Conservation (phyloP, 1,140 invertebrate genomes). For the Drosophila guanche region DNA sequence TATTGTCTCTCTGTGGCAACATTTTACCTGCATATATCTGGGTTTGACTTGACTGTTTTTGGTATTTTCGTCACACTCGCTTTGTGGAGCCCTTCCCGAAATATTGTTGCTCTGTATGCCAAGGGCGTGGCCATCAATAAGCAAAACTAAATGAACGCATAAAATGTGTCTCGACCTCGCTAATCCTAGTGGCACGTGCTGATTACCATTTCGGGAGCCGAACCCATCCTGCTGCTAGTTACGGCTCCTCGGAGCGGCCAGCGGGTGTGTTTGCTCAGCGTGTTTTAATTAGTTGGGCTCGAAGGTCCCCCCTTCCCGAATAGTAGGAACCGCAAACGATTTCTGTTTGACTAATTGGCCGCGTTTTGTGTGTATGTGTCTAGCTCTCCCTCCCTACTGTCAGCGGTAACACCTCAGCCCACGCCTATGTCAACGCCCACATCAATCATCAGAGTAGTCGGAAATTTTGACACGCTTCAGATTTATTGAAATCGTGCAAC, state of each 20-base stretch:
- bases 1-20: constrained; percentile 19
- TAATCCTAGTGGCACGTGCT: constrained; percentile 70
- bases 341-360: constrained; percentile 74
- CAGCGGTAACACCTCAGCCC: constrained; percentile 2
- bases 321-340: constrained; percentile 17
- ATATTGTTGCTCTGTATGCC: constrained; percentile 42
- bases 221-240: neutral
- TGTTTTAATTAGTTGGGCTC: constrained; percentile 72
- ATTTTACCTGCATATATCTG: constrained; percentile 24
- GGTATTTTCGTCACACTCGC: constrained; percentile 31
- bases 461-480: constrained; percentile 46
- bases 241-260: neutral
- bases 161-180: constrained; percentile 51
- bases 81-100: constrained; percentile 25
- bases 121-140: constrained; percentile 60
- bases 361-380: constrained; percentile 44
- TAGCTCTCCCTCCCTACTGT: neutral
- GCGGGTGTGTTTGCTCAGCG: constrained; percentile 65
- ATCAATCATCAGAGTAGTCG: constrained; percentile 48
- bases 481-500: constrained; percentile 65
- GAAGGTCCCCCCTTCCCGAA: neutral
- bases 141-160: constrained; percentile 54
- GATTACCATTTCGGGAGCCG: constrained; percentile 17
- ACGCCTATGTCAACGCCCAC: constrained; percentile 8
- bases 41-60: constrained; percentile 9